These are phyloP conservation scores for Plagodis dolabraria DNA, from an alignment of 2,888 invertebrate genomes.

Conservation along the genomic window DNA sequence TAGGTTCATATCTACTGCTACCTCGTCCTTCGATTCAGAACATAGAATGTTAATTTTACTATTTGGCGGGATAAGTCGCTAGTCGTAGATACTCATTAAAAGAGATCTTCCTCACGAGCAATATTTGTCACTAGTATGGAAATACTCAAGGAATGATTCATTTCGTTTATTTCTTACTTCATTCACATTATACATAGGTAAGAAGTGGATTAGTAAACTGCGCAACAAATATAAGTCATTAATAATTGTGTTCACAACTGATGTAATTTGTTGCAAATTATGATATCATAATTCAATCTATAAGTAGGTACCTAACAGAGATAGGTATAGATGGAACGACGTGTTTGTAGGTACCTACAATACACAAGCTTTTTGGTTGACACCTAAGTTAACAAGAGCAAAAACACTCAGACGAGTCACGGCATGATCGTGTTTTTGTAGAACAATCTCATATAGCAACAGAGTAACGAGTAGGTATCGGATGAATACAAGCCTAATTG, in stretches of 20 bases:
- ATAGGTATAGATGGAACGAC: neutral
- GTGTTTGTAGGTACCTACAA: neutral
- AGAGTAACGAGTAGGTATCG: conserved; percentile 6
- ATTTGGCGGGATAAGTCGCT: too few species aligned
- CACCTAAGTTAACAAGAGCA: conserved; percentile 26
- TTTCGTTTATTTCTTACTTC: too few species aligned
- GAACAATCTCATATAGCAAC: neutral
- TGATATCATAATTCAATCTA: conserved; percentile 18
- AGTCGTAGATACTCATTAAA: too few species aligned
- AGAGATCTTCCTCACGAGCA: too few species aligned
- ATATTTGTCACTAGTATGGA: too few species aligned
- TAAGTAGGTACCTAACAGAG: too few species aligned
- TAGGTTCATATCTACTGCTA: too few species aligned
- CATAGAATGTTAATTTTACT: too few species aligned
- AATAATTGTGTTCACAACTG: neutral
- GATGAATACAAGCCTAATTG: conserved; percentile 23
- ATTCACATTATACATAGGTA: too few species aligned
- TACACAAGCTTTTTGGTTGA: conserved; percentile 14
- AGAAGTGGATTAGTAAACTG: neutral
- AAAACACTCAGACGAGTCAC: conserved; percentile 24
- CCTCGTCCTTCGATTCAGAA: too few species aligned
- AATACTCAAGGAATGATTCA: too few species aligned
- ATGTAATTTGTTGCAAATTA: conserved; percentile 3
- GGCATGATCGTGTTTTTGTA: conserved; percentile 13
- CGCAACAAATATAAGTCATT: neutral